Conservation (phyloP, 2,888 invertebrate genomes). For the Gasteruption jaculator region DNA sequence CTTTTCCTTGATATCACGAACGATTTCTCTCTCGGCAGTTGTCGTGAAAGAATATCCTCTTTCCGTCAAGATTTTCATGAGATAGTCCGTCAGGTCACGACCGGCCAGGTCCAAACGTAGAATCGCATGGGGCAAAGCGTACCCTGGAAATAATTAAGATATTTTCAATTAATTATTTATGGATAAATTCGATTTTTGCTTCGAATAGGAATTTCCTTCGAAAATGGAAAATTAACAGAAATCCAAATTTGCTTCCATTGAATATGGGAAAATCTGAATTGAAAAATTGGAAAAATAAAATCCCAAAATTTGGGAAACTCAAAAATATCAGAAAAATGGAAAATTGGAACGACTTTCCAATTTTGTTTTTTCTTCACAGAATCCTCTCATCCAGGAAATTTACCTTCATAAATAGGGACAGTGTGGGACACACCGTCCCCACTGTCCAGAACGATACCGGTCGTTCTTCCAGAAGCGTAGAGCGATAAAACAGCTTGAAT, state of each 20-base stretch:
- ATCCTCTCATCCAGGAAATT: too few relatives aligned
- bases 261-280: too few relatives aligned
- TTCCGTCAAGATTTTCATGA: constrained; percentile 61
- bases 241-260: too few relatives aligned
- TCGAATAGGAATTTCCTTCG: too few relatives aligned
- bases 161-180: too few relatives aligned
- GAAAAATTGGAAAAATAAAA: background rate
- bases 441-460: constrained; percentile 56
- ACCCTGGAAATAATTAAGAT: constrained; percentile 59
- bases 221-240: too few relatives aligned
- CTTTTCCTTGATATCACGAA: constrained; percentile 93
- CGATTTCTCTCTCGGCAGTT: constrained; percentile 77
- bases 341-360: too few relatives aligned
- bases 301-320: constrained; percentile 1
- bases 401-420: constrained; percentile 58
- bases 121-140: constrained; percentile 61
- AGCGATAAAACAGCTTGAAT: constrained; percentile 53
- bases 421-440: constrained; percentile 54
- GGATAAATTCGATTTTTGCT: background rate
- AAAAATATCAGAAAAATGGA: too few relatives aligned
- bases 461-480: constrained; percentile 55
- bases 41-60: constrained; percentile 59
- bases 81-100: constrained; percentile 60
- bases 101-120: constrained; percentile 60
- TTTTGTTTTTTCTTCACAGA: too few relatives aligned